These are phyloP conservation scores for Synanceia verrucosa DNA, from an alignment of 2,797 vertebrate species.

Conservation along the genomic window DNA sequence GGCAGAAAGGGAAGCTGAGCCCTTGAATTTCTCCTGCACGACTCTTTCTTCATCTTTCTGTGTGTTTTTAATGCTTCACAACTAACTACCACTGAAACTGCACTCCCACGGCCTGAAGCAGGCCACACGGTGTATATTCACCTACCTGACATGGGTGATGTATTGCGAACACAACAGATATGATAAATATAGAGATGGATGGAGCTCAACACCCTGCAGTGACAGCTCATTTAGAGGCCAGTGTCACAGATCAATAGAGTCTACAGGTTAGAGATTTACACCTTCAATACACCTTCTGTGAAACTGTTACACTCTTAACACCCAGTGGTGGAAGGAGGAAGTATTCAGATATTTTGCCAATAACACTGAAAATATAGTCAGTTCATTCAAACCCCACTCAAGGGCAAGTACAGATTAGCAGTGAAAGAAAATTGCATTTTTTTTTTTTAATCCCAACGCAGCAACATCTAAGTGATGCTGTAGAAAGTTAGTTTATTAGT, in stretches of 20 bases:
- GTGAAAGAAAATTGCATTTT: background rate
- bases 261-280: slow-evolving; percentile 44
- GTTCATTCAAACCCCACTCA: background rate
- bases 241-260: slow-evolving; percentile 35
- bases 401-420: background rate
- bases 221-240: slow-evolving; percentile 20
- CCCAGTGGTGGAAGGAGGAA: background rate
- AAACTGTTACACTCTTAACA: background rate
- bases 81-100: background rate
- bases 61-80: background rate
- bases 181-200: slow-evolving; percentile 35
- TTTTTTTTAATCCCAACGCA: background rate
- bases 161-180: slow-evolving; percentile 9
- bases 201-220: background rate
- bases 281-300: slow-evolving; percentile 2
- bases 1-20: background rate
- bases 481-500: background rate
- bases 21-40: background rate
- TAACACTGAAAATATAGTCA: too few relatives aligned
- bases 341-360: background rate
- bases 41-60: background rate
- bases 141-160: background rate
- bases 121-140: background rate
- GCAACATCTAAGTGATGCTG: background rate
- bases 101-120: background rate